Percentiles rank a stretch among this genome's conserved stretches.
Evolutionary conservation across 2,888 invertebrate genomes (phyloP).

Genomic region (Aphidoletes aphidimyza): DNA sequence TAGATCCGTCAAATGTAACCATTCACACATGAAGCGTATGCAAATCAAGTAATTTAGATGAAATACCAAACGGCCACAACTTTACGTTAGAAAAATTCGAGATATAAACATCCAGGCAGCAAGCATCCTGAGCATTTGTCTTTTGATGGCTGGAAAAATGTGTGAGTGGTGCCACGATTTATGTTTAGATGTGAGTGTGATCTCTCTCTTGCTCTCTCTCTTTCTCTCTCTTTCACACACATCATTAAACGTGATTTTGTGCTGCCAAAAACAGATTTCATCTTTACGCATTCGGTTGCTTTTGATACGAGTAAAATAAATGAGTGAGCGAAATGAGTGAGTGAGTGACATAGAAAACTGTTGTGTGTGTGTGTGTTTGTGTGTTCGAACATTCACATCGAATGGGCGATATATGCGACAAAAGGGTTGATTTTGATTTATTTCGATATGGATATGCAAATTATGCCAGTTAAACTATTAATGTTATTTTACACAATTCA

Average conservation of each 20-base stretch:
- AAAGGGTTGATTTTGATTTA: constrained; percentile 56
- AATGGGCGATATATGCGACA: constrained; percentile 51
- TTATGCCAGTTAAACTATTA: constrained; percentile 54
- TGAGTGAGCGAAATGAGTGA: background rate
- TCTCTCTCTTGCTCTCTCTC: background rate
- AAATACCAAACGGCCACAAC: constrained; percentile 41
- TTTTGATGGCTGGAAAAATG: constrained; percentile 1
- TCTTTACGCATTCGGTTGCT: background rate
- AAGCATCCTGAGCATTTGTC: constrained; percentile 10
- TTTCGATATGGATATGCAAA: constrained; percentile 55
- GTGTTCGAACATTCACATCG: constrained; percentile 1
- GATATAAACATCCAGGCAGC: background rate
- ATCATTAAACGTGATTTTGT: background rate
- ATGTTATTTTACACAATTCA: constrained; percentile 53
- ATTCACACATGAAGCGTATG: constrained; percentile 46
- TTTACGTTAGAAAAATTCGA: constrained; percentile 2
- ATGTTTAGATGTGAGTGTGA: background rate
- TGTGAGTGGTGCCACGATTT: background rate
- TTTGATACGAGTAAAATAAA: no score
- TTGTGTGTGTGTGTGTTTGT: no score
- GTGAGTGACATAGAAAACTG: background rate
- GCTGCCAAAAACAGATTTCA: background rate
- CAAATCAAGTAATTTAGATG: constrained; percentile 40
- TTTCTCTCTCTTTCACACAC: background rate
- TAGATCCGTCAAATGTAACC: background rate